A percentile compares a stretch with the other conserved stretches of the same genome.
Evolutionary conservation across 1,140 invertebrate genomes (phyloP).

Genomic region (Cyclargus thomasi): DNA sequence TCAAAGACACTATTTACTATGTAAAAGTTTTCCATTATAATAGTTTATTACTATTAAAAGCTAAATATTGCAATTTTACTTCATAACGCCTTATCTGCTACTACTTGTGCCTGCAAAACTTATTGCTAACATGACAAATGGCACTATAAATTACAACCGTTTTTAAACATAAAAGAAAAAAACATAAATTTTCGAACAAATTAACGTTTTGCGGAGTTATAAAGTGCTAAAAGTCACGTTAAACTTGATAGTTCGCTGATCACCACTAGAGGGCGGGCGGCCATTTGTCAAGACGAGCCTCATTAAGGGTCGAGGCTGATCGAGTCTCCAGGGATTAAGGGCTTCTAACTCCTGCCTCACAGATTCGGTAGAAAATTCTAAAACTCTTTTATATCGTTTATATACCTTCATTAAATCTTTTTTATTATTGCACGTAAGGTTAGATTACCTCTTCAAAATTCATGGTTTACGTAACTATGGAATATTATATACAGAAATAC

Average conservation of each 20-base stretch:
- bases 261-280: slow-evolving; percentile 54
- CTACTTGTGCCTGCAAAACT: background rate
- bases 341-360: slow-evolving; percentile 42
- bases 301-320: slow-evolving; percentile 57
- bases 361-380: slow-evolving; percentile 23
- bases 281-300: slow-evolving; percentile 58
- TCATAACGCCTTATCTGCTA: background rate
- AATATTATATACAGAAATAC: background rate
- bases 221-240: slow-evolving; percentile 33
- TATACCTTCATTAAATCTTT: too few relatives aligned
- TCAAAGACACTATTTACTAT: too few relatives aligned
- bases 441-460: too few relatives aligned
- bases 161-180: background rate
- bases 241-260: slow-evolving; percentile 54
- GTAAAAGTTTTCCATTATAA: too few relatives aligned
- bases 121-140: background rate
- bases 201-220: slow-evolving; percentile 18
- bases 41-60: too few relatives aligned
- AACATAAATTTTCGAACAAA: background rate
- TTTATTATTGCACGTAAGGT: too few relatives aligned
- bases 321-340: slow-evolving; percentile 56
- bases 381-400: background rate
- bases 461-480: background rate
- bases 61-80: background rate
- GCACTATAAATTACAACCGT: background rate